Evolutionary conservation across 35 echinoderm and acorn worm genomes (phyloP), one percentile per base, ranked within the genome.

Genomic region (Chiridota heheva): DNA sequence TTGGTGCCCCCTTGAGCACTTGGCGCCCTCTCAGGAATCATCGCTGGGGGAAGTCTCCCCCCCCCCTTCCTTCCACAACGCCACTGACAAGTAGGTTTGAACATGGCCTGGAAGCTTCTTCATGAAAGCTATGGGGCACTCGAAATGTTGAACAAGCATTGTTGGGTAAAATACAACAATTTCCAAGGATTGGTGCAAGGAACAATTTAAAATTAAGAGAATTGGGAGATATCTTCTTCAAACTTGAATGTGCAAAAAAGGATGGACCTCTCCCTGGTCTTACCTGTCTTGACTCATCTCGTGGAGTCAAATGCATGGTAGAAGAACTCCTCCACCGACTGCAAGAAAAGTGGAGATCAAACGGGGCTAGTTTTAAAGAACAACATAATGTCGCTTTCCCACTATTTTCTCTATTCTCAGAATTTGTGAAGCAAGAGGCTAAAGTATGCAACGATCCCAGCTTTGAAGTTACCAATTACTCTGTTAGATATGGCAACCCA

Each of bases 371-470:
- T 16, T 79, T 60, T 37, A 62, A 79, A 25, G 62, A 62, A 25
- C 28, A 60, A 3, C 29, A 79, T 22, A 62, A 62, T 2, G 25
- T 58, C 17, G 42, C 34, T 16, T 60, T 79, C 25, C 76, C 76
- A 24, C 76, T 37, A 79, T 79, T 79, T 58, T 36, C 30, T 4
- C 26, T 79, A 18, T 79, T 62, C 24, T 13, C 53, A 36, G 36
- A 16, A 18, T 79, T 79, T 58, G 57, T 79, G 16, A 29, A 58
- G 10, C 42, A 31, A 12, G 47, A 79, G 13, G 53, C 53, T 7
- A 77, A 62, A 60, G 7, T 16, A 22, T 58, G 76, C 40, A 79
- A 79, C 41, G 76, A 79, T 41, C 76, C 76, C 1, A 69, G 65
- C 24, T 69, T 69, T 34, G 7, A 15, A 33, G 12, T 69, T 40